Base-by-base conservation (phyloP, 2,113 vertebrate genomes). In the Passerina amoena region DNA sequence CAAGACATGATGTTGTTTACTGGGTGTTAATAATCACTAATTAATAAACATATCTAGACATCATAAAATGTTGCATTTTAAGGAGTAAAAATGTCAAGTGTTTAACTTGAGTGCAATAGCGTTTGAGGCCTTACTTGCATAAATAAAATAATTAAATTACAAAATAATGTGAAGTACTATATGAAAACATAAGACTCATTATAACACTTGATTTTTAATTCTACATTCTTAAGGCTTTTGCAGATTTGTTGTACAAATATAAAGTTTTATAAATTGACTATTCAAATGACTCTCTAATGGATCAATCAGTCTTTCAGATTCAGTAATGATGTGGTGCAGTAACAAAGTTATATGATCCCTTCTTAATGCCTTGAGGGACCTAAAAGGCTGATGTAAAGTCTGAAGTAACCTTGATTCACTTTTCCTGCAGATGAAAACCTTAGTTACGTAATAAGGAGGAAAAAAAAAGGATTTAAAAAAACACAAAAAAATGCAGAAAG, bases 11-110 rank as follows among this genome's bases (percentile, higher is more conserved):
- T 99, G 99, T 99, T 99, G 99, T 99, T 99, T 99, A 99, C 99
- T 98, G 99, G 98, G 98, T 99, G 99, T 99, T 99, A 99, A 99
- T 99, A 99, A 99, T 99, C 98, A 98, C 98, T 99, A 99, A 99
- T 99, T 99, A 99, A 99, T 99, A 99, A 99, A 99, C 98, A 98
- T 98, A 98, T 98, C 98, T 98, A 98, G 97, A 97, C 97, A 65
- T 98, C 96, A 91, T 97, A 97, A 97, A 98, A 98, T 98, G 97
- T 94, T 97, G 87, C 96, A 92, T 97, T 98, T 98, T 96, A 96
- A 97, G 93, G 90, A 94, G 95, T 96, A 92, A 97, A 98, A 97
- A 97, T 97, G 97, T 98, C 96, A 98, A 97, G 97, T 98, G 98
- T 98, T 98, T 98, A 98, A 98, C 94, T 95, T 76, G 56, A 93